Evolutionary conservation across 2,797 vertebrate species (phyloP).

Genomic region (Gallinago solitaria): DNA sequence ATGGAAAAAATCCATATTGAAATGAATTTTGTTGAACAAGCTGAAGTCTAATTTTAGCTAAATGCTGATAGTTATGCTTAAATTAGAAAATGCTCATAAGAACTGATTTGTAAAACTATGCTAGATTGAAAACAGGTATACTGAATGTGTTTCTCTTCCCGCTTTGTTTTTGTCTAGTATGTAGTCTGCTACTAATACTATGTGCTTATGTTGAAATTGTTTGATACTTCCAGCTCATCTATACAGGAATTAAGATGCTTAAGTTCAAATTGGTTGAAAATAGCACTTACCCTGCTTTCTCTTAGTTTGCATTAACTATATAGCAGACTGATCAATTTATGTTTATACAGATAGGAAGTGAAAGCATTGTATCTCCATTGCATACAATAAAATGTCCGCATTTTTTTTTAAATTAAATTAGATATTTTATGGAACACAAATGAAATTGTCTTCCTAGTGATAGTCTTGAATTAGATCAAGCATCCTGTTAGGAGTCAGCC

Average conservation of each 20-base stretch:
- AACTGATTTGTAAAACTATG: background rate
- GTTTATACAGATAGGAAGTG: background rate
- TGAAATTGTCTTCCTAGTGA: background rate
- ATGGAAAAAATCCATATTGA: background rate
- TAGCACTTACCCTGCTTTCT: background rate
- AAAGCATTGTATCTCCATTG: background rate
- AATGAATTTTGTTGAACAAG: background rate
- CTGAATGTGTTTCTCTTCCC: background rate
- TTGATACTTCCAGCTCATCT: background rate
- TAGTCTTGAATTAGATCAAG: background rate
- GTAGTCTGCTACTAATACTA: background rate
- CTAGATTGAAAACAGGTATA: background rate
- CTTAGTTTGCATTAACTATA: background rate
- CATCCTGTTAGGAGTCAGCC: constrained; percentile 41
- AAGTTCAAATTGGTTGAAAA: background rate
- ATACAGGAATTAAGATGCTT: background rate
- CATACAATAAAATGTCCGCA: background rate
- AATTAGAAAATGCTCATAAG: background rate
- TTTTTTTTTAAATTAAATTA: background rate
- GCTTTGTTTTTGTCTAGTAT: background rate
- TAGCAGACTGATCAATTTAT: background rate
- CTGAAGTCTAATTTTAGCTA: background rate
- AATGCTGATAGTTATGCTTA: background rate
- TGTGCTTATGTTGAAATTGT: background rate
- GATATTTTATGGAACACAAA: background rate